phyloP scores from a whole-genome alignment of 1,140 invertebrate genomes.

The Pollicipes pollicipes region DNA sequence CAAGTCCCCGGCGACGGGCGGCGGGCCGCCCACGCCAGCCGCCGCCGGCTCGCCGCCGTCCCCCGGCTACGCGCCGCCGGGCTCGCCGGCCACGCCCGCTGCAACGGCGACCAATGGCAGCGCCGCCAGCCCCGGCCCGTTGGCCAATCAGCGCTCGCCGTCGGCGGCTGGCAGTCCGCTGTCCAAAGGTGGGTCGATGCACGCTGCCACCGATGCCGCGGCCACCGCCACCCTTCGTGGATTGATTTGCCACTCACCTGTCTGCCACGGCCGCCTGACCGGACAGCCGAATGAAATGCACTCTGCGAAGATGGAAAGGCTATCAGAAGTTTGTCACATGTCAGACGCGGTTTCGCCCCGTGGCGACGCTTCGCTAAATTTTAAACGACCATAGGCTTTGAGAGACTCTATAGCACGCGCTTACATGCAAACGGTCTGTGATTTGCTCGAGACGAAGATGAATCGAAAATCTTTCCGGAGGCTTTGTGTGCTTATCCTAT shows the following conservation, averaged over 20 bases:
- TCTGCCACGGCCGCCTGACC: neutral
- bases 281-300: neutral
- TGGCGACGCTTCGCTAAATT: neutral
- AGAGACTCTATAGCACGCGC: too few relatives aligned
- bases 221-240: too few relatives aligned
- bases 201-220: too few relatives aligned
- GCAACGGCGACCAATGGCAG: constrained; percentile 10
- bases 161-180: neutral
- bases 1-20: too few relatives aligned
- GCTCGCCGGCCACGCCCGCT: constrained; percentile 14
- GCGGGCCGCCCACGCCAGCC: neutral
- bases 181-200: neutral
- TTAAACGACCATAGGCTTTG: too few relatives aligned
- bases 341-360: neutral
- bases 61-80: neutral
- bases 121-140: neutral
- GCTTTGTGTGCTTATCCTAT: too few relatives aligned
- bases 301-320: neutral
- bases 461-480: too few relatives aligned
- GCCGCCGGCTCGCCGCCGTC: neutral
- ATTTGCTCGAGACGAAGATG: too few relatives aligned
- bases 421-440: too few relatives aligned
- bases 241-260: neutral
- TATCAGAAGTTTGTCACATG: neutral
- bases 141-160: neutral